phyloP scores from a whole-genome alignment of 2,888 invertebrate species.

The Platypus cylindrus region DNA sequence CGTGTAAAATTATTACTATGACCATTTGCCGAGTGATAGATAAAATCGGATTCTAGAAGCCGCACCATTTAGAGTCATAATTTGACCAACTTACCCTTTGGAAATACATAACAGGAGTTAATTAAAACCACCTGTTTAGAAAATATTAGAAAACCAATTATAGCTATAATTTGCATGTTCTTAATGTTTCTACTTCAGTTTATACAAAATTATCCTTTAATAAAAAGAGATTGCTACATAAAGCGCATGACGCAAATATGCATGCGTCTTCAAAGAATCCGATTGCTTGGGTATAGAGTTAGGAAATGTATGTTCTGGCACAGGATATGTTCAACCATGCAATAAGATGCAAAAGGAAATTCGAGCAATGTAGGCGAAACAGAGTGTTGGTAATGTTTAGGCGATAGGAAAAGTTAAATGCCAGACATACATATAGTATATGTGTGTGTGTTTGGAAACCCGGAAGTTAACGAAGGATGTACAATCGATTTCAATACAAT shows the following conservation, averaged over 20 bases:
- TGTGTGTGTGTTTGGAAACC: conserved; percentile 21
- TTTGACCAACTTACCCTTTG: conserved; percentile 27
- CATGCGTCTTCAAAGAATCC: background rate
- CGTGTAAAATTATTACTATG: too few relatives aligned
- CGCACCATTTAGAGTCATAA: background rate
- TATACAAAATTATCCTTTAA: background rate
- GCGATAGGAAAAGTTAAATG: conserved; percentile 21
- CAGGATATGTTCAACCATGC: too few relatives aligned
- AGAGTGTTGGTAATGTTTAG: conserved; percentile 13
- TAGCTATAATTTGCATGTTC: conserved; percentile 5
- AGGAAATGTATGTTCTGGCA: too few relatives aligned
- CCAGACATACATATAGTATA: conserved; percentile 26
- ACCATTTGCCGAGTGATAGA: too few relatives aligned
- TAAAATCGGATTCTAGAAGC: background rate
- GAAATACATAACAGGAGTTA: conserved; percentile 40
- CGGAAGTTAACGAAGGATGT: conserved; percentile 26
- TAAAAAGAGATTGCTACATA: background rate
- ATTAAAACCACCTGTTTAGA: conserved; percentile 11
- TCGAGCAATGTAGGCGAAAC: conserved; percentile 1
- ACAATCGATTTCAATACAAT: conserved; percentile 29
- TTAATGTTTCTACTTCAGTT: background rate
- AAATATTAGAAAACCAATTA: conserved; percentile 6
- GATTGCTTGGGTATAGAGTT: too few relatives aligned
- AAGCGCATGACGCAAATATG: conserved; percentile 4
- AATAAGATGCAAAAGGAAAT: background rate